phyloP scores from a whole-genome alignment of 1,140 invertebrate genomes.

The Drosophila repletoides region DNA sequence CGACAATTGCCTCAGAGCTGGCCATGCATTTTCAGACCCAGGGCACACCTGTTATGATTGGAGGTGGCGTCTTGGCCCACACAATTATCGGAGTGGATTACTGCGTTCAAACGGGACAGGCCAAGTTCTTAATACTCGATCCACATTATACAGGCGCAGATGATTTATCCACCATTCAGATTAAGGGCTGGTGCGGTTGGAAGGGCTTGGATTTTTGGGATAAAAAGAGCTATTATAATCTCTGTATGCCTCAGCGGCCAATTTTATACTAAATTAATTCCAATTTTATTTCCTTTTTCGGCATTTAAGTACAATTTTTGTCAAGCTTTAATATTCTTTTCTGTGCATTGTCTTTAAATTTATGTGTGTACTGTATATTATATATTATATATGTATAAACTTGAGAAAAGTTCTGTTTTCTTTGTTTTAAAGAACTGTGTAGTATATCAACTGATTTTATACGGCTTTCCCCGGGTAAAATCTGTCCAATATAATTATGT shows the following conservation, averaged over 20 bases:
- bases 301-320: constrained; percentile 44
- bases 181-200: constrained; percentile 97
- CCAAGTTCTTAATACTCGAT: constrained; percentile 97
- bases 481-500: too few species aligned
- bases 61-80: constrained; percentile 98
- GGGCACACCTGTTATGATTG: constrained; percentile 99
- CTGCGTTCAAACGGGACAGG: constrained; percentile 89
- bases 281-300: constrained; percentile 7
- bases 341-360: constrained; percentile 28
- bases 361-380: constrained; percentile 39
- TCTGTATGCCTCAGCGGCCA: constrained; percentile 93
- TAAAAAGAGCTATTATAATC: constrained; percentile 96
- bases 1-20: constrained; percentile 90
- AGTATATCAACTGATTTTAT: too few species aligned
- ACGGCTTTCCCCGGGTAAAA: too few species aligned
- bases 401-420: not conserved
- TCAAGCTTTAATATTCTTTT: constrained; percentile 33
- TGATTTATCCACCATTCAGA: constrained; percentile 87
- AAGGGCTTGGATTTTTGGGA: constrained; percentile 95
- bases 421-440: too few species aligned
- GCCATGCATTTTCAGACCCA: constrained; percentile 95
- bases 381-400: constrained; percentile 40
- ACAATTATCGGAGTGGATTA: constrained; percentile 98
- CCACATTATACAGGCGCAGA: constrained; percentile 97
- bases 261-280: constrained; percentile 83